Base-by-base conservation (phyloP, 2,113 vertebrate genomes). In the Oreotragus oreotragus region DNA sequence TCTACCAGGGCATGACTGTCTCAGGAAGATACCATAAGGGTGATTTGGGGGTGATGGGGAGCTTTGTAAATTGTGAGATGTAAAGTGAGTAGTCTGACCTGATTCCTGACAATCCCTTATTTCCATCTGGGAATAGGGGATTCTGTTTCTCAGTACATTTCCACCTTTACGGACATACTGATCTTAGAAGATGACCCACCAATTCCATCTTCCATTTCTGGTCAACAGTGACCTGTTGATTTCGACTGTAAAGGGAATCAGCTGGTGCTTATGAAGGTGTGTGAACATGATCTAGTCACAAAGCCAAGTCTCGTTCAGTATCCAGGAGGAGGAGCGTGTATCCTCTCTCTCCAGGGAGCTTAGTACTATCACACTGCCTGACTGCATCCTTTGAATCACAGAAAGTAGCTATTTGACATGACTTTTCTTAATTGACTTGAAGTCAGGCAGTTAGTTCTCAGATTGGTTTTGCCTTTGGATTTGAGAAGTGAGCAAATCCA, bases 361-460 rank as follows among this genome's bases (percentile, higher is more conserved):
- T 76, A 92, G 51, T 76, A 17, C 85, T 77, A 43, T 85, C 62
- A 51, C 53, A 64, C 43, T 39, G 53, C 49, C 94, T 87, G 60
- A 13, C 36, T 76, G 57, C 28, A 15, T 85, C 66, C 66, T 94
- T 88, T 58, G 57, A 97, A 51, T 96, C 80, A 4, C n/a, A 27
- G 62, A 80, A 91, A 23, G 5, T 94, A 80, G 77, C 80, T 80
- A 84, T 86, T 79, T 95, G 83, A 93, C 58, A 43, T 53, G 89
- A 96, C 60, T 84, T 80, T 97, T 96, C 90, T 93, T 92, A 96
- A 94, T 51, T 96, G 91, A 90, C 30, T 89, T 91, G 58, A 33
- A 28, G 66, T 92, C 91, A 93, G 70, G 88, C 76, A 84, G 83
- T 94, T 12, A 90, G 47, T 95, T 84, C 70, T 94, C 53, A 7